phyloP scores from a whole-genome alignment of 1,140 invertebrate species.

The Zaprionus capensis region DNA sequence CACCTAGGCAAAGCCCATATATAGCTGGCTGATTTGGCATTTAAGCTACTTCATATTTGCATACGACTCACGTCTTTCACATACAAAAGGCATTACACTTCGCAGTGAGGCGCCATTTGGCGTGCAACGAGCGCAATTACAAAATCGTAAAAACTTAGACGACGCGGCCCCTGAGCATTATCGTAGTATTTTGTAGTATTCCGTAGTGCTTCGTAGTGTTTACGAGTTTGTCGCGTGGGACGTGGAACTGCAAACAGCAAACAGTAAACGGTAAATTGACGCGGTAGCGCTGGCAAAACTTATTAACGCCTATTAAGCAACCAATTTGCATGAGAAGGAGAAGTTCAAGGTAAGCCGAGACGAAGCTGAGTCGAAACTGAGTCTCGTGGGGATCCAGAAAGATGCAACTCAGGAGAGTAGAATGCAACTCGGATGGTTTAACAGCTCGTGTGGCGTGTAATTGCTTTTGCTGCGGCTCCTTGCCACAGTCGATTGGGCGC shows the following conservation, averaged over 20 bases:
- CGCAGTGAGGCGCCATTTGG: slow-evolving; percentile 32
- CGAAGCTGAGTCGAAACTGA: not conserved
- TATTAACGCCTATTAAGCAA: slow-evolving; percentile 68
- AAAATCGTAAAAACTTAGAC: slow-evolving; percentile 55
- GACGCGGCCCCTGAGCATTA: not conserved
- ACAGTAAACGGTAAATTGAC: slow-evolving; percentile 62
- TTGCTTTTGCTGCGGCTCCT: slow-evolving; percentile 56
- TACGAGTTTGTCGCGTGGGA: slow-evolving; percentile 67
- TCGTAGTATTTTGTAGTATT: slow-evolving; percentile 2
- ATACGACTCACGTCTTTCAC: slow-evolving; percentile 44
- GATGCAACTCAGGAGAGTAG: slow-evolving; percentile 13
- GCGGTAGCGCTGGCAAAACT: slow-evolving; percentile 48
- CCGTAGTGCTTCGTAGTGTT: slow-evolving; percentile 34
- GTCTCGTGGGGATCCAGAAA: not conserved
- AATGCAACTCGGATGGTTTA: slow-evolving; percentile 23
- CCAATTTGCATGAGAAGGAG: slow-evolving; percentile 59
- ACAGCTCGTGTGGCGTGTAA: slow-evolving; percentile 55
- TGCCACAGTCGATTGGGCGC: slow-evolving; percentile 42
- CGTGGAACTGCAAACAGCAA: slow-evolving; percentile 44
- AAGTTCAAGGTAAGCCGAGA: slow-evolving; percentile 72
- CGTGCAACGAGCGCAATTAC: slow-evolving; percentile 52
- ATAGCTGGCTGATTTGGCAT: slow-evolving; percentile 5
- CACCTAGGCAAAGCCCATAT: not conserved
- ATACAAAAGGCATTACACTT: slow-evolving; percentile 47
- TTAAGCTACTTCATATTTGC: slow-evolving; percentile 29